Evolutionary conservation across 2,888 invertebrate genomes (phyloP).

Genomic region (Lycaena phlaeas): DNA sequence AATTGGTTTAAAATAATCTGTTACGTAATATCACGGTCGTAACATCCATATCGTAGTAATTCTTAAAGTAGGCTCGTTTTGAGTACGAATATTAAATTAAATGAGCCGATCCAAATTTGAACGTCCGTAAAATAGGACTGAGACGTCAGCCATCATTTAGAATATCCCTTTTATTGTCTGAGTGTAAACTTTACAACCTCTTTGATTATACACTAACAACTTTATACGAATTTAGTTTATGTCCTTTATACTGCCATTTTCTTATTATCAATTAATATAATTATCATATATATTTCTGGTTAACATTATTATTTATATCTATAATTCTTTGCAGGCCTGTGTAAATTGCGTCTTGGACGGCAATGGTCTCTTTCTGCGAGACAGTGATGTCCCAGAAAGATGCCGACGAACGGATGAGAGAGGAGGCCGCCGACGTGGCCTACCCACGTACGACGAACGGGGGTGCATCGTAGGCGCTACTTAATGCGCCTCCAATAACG

Average conservation of each 20-base stretch:
- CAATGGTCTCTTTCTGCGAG: no score
- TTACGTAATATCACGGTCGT: no score
- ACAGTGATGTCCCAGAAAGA: no score
- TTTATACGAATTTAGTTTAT: constrained; percentile 39
- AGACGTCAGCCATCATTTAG: constrained; percentile 52
- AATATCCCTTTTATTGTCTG: constrained; percentile 63
- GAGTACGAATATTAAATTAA: constrained; percentile 39
- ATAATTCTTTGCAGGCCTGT: neutral
- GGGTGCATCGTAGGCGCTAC: no score
- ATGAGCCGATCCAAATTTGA: constrained; percentile 52
- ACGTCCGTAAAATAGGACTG: constrained; percentile 53
- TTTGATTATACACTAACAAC: constrained; percentile 45
- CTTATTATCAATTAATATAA: neutral
- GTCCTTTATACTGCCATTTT: constrained; percentile 24
- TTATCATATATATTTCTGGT: neutral
- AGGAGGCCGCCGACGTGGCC: no score
- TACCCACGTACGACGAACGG: no score
- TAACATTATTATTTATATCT: no score
- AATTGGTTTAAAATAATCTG: no score
- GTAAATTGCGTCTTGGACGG: neutral
- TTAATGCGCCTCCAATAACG: no score
- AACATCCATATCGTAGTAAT: neutral
- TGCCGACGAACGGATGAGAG: no score
- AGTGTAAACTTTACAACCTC: constrained; percentile 58
- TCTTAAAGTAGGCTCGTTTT: neutral